Evolutionary conservation across 2,888 invertebrate species (phyloP).

Genomic region (Cantharis rustica): DNA sequence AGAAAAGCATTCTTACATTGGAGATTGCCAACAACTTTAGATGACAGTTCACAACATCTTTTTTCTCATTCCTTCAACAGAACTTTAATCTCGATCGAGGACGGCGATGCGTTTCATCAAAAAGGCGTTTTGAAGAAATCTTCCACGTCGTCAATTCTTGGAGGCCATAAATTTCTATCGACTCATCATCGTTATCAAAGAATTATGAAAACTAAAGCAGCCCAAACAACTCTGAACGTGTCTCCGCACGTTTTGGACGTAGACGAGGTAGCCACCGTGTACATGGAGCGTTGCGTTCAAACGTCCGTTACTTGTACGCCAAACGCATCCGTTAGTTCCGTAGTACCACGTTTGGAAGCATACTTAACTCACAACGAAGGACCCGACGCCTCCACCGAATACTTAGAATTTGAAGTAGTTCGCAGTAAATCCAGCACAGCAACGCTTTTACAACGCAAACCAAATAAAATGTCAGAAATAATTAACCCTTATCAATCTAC

Average conservation of each 20-base stretch:
- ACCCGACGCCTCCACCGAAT: background rate
- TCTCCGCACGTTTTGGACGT: conserved; percentile 38
- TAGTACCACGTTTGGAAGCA: conserved; percentile 28
- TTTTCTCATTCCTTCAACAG: background rate
- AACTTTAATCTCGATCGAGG: background rate
- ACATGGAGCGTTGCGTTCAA: conserved; percentile 33
- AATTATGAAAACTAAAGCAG: conserved; percentile 10
- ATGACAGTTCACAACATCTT: background rate
- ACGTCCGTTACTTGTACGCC: conserved; percentile 39
- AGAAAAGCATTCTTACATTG: conserved; percentile 29
- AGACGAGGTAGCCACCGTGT: conserved; percentile 40
- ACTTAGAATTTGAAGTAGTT: background rate
- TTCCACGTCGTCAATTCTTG: background rate
- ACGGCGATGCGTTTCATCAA: background rate
- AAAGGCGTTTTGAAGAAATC: conserved; percentile 7
- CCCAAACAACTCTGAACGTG: conserved; percentile 40
- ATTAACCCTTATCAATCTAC: background rate
- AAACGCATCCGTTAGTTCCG: conserved; percentile 28
- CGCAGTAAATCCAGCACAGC: background rate
- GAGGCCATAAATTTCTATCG: background rate
- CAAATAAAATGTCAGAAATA: background rate
- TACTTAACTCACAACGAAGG: conserved; percentile 17
- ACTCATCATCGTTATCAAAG: background rate
- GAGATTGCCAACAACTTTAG: background rate
- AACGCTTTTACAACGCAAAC: background rate